Evolutionary conservation across 2,888 invertebrate species (phyloP), one percentile per base, ranked within the genome.

Genomic region (Lobophora halterata): DNA sequence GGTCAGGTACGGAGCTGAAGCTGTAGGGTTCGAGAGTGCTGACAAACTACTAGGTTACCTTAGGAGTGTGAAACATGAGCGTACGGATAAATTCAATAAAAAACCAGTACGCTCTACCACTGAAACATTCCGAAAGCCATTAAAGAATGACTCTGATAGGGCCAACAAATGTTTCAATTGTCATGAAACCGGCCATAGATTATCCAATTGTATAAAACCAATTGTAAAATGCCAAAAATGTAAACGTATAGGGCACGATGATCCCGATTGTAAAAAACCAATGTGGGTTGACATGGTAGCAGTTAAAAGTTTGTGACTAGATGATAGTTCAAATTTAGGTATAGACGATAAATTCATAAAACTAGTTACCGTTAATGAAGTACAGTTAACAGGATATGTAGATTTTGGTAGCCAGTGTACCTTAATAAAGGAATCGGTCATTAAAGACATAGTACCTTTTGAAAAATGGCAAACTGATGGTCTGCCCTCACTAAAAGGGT

Each of bases 161-260:
- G 5, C 3, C 3, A 6, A 7, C 1, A 19, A 6, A n/a, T 19
- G 19, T 19, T 19, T 19, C 6, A 19, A 19, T 7, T 19, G 19
- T 6, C 19, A 19, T n/a, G 19, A 19, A 19, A 3, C 7, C 7
- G 19, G 19, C 3, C 19, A 19, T 8, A 12, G 48, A 12, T 48
- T 49, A 6, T 5, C 19, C 3, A 7, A 7, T 19, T 27, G 26
- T 2, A 30, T 44, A 2, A 45, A 52, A 16, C 9, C 11, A 9
- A 9, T 45, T 1, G 28, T 50, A 7, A 47, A 29, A 16, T 39
- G 24, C 10, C 25, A 31, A n/a, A 13, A n/a, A 11, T 25, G 25
- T 12, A 3, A 25, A n/a, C 11, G 26, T 3, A 5, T 27, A n/a
- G 26, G 26, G 3, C 26, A 27, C 9, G 5, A n/a, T 25, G 13